These are phyloP conservation scores for Idaea dimidiata DNA, from an alignment of 2,888 invertebrate genomes.

Conservation along the genomic window DNA sequence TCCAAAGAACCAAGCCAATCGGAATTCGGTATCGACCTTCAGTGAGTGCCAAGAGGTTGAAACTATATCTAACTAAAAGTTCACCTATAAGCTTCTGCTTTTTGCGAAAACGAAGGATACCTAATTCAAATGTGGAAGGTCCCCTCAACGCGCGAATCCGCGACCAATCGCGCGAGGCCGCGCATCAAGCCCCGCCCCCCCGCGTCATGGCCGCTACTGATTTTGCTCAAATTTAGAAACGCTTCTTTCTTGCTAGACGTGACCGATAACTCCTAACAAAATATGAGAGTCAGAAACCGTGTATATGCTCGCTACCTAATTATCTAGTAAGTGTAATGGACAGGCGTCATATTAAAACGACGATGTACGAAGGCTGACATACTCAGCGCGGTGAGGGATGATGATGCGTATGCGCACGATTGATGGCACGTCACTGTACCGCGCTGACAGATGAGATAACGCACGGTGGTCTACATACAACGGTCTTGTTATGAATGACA, in stretches of 20 bases:
- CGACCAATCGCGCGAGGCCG: constrained; percentile 67
- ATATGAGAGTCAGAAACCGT: not conserved
- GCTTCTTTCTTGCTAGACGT: not conserved
- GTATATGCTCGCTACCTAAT: constrained; percentile 27
- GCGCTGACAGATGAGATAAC: constrained; percentile 45
- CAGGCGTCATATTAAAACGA: constrained; percentile 19
- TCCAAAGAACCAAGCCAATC: constrained; percentile 10
- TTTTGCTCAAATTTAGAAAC: constrained; percentile 67
- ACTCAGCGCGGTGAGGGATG: constrained; percentile 43
- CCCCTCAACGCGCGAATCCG: constrained; percentile 48
- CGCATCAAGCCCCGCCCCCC: constrained; percentile 59
- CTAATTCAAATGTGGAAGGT: constrained; percentile 48
- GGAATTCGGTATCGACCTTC: constrained; percentile 13
- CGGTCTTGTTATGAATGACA: constrained; percentile 46
- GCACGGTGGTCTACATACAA: constrained; percentile 52
- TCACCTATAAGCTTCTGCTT: constrained; percentile 14
- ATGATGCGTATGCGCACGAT: constrained; percentile 48
- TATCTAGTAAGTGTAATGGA: constrained; percentile 24
- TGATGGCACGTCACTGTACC: constrained; percentile 50
- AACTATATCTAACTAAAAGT: not conserved
- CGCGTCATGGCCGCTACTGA: constrained; percentile 71
- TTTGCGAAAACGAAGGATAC: constrained; percentile 18
- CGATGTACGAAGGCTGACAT: constrained; percentile 7
- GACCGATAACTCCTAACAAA: not conserved
- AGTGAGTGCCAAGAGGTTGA: not conserved